Evolutionary conservation across 64 coral and sea anemone genomes (phyloP), one percentile per base, ranked within the genome.

Genomic region (Trachythela sp.): DNA sequence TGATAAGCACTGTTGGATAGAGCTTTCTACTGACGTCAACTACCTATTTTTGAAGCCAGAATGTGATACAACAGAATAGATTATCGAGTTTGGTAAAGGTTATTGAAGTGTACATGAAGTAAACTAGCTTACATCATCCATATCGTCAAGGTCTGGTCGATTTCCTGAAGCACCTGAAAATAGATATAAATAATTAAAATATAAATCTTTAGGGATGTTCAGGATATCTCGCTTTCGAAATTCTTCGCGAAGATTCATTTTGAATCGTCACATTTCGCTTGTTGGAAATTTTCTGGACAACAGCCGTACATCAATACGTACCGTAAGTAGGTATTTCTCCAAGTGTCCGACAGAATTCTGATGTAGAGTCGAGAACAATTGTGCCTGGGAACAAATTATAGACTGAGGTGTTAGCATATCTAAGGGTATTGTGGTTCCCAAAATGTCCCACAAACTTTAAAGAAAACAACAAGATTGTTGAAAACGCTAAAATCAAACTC

Each of bases 291-390:
- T 49, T 54, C 49, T 34, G 30, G 4, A 8, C 52, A 30, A 50
- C 50, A 70, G 13, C 14, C 9, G 17, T 20, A 42, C 13, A 2
- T 39, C 32, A 0, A 41, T 32, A 88, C 95, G 64, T 72, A 98
- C 95, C 94, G 34, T 94, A 91, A 0, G 93, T 98, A n/a, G 95
- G 95, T 83, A 98, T 92, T 33, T 98, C 95, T 3, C 95, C 95
- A 22, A 98, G 89, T 2, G 95, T 94, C 87, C 95, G 93, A 58
- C 95, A 98, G 86, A 98, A 98, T 86, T 98, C 95, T 27, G 95
- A 98, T 18, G 95, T 98, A 13, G 95, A 94, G 84, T 98, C 91
- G 30, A 98, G 91, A 26, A 98, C 91, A 83, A 98, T 98, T 41
- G 93, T 91, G 8, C 92, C 94, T 95, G 70, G 37, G 70, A 42